Conservation (phyloP, 1,140 invertebrate genomes). For the Megalopta genalis region DNA sequence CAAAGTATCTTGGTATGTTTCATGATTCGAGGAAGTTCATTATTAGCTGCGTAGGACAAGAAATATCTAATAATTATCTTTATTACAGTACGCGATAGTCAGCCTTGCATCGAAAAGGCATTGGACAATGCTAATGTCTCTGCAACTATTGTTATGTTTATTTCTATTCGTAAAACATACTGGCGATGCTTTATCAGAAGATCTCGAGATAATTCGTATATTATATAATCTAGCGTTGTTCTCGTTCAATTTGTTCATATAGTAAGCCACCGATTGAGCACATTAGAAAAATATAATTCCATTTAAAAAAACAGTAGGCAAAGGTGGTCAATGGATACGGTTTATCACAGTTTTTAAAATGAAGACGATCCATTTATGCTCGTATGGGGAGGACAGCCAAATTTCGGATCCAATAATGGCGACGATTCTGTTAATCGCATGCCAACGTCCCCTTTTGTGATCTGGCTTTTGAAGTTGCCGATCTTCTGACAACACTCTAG, state of each 20-base stretch:
- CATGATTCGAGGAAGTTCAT: too few relatives aligned
- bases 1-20: not conserved
- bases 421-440: slow-evolving; percentile 69
- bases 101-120: too few relatives aligned
- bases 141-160: not conserved
- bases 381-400: slow-evolving; percentile 68
- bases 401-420: slow-evolving; percentile 69
- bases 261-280: slow-evolving; percentile 14
- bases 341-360: slow-evolving; percentile 60
- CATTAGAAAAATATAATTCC: slow-evolving; percentile 26
- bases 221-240: not conserved
- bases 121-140: too few relatives aligned
- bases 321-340: slow-evolving; percentile 5
- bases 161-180: not conserved
- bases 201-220: not conserved
- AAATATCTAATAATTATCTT: too few relatives aligned
- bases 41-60: too few relatives aligned
- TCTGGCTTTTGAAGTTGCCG: slow-evolving; percentile 30
- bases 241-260: not conserved
- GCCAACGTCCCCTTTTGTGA: not conserved
- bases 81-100: too few relatives aligned
- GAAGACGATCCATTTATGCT: slow-evolving; percentile 78
- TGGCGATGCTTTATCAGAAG: not conserved
- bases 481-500: slow-evolving; percentile 73
- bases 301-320: slow-evolving; percentile 2